A percentile compares a stretch with the other conserved stretches of the same genome.
These are phyloP conservation scores for Meleagris gallopavo DNA, from an alignment of 2,113 vertebrate species.

Conservation along the genomic window DNA sequence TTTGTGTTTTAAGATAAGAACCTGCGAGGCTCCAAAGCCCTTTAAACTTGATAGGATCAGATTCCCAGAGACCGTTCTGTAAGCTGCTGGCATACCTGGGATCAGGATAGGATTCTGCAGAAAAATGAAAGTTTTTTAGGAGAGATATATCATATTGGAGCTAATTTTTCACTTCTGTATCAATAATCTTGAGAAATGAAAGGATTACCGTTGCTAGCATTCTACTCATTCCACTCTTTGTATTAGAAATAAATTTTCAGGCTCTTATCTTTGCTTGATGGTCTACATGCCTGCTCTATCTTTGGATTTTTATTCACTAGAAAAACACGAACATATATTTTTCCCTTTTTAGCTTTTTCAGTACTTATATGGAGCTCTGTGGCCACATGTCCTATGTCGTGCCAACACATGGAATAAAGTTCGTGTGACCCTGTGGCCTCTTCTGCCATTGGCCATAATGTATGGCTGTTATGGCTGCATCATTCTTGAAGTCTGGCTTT, in stretches of 20 bases:
- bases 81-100: neutral
- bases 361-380: neutral
- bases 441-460: neutral
- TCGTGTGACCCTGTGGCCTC: neutral
- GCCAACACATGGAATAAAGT: neutral
- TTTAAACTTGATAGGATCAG: neutral
- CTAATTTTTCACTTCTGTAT: neutral
- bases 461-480: neutral
- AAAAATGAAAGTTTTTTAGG: neutral
- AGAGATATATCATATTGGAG: neutral
- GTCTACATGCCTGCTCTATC: neutral
- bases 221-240: neutral
- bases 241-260: neutral
- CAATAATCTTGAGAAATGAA: neutral
- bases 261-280: neutral
- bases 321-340: neutral
- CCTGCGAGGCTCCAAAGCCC: neutral
- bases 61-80: neutral
- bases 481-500: neutral
- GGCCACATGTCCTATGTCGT: accelerated
- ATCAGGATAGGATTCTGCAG: neutral
- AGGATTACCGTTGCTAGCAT: neutral
- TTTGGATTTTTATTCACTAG: neutral
- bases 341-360: neutral
- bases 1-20: neutral